Conservation (phyloP, 2,888 invertebrate species). For the Hirtodrosophila trivittata region DNA sequence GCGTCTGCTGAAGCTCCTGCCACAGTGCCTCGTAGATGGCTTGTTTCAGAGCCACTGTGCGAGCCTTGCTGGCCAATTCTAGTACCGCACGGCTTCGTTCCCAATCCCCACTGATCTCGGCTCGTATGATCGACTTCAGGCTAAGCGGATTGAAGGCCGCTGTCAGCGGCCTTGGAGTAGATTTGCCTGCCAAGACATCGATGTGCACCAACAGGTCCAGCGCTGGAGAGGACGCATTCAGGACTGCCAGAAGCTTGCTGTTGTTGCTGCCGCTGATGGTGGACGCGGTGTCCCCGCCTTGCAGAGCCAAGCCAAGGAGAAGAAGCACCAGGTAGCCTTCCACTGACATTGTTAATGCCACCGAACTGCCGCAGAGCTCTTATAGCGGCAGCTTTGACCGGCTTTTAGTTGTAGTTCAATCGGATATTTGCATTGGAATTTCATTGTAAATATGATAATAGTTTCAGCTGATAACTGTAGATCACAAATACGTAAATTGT, state of each 20-base stretch:
- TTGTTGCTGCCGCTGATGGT: not conserved
- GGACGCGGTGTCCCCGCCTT: not conserved
- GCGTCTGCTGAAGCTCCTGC: constrained; percentile 59
- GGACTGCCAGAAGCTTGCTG: constrained; percentile 34
- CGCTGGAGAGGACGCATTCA: constrained; percentile 34
- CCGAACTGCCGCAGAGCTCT: not conserved
- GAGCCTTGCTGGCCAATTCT: constrained; percentile 35
- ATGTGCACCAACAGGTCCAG: constrained; percentile 54
- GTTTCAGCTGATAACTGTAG: constrained; percentile 25
- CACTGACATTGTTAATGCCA: constrained; percentile 22
- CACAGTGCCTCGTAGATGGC: constrained; percentile 67
- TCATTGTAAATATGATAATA: constrained; percentile 15
- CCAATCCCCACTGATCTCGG: constrained; percentile 65
- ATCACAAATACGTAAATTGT: constrained; percentile 28
- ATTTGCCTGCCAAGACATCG: constrained; percentile 31
- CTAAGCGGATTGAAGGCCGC: constrained; percentile 6
- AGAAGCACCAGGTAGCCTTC: constrained; percentile 16
- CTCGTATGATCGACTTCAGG: constrained; percentile 52
- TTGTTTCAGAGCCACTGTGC: constrained; percentile 50
- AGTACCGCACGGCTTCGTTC: constrained; percentile 44
- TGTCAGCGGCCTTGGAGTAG: not conserved
- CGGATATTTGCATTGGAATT: constrained; percentile 52
- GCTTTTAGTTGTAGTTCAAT: constrained; percentile 39
- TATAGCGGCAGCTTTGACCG: constrained; percentile 25
- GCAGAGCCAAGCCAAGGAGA: constrained; percentile 5